Evolutionary conservation across 2,797 vertebrate genomes (phyloP).

Genomic region (Mormyrops attenuatus): DNA sequence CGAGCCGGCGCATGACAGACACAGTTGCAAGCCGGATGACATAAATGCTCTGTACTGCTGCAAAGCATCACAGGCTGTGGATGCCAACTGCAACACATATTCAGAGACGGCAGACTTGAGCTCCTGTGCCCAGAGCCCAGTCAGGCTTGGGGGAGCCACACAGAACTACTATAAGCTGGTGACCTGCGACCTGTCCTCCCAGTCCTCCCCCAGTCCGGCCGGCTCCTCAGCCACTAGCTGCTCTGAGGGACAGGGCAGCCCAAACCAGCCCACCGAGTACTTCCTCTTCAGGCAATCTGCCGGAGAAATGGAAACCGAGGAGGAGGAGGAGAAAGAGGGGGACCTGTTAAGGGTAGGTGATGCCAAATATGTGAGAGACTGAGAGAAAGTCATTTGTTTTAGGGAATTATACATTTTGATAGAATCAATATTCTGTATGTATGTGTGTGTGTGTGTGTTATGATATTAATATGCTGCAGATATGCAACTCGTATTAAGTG

Average conservation of each 20-base stretch:
- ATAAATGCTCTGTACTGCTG: slow-evolving; percentile 58
- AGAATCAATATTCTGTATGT: neutral
- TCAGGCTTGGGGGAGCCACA: slow-evolving; percentile 85
- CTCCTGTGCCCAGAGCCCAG: slow-evolving; percentile 88
- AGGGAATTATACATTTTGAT: neutral
- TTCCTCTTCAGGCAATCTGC: slow-evolving; percentile 78
- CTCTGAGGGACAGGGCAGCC: slow-evolving; percentile 84
- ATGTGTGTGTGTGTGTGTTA: neutral
- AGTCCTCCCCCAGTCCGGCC: slow-evolving; percentile 85
- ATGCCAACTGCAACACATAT: slow-evolving; percentile 93
- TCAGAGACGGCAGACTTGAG: slow-evolving; percentile 63
- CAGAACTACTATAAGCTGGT: slow-evolving; percentile 98
- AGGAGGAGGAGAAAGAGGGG: slow-evolving; percentile 53
- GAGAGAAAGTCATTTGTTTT: neutral
- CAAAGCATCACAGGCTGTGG: slow-evolving; percentile 74
- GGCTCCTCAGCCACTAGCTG: slow-evolving; percentile 89
- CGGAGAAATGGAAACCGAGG: slow-evolving; percentile 46
- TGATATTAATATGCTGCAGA: neutral
- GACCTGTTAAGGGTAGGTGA: neutral
- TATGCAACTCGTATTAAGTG: neutral
- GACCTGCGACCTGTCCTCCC: slow-evolving; percentile 90
- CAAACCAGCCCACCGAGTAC: slow-evolving; percentile 84
- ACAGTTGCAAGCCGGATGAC: slow-evolving; percentile 54
- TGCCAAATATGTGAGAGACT: neutral
- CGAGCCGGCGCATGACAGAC: slow-evolving; percentile 57